These are phyloP conservation scores for Anisognathus igniventris DNA, from an alignment of 2,797 vertebrate genomes.

Conservation along the genomic window DNA sequence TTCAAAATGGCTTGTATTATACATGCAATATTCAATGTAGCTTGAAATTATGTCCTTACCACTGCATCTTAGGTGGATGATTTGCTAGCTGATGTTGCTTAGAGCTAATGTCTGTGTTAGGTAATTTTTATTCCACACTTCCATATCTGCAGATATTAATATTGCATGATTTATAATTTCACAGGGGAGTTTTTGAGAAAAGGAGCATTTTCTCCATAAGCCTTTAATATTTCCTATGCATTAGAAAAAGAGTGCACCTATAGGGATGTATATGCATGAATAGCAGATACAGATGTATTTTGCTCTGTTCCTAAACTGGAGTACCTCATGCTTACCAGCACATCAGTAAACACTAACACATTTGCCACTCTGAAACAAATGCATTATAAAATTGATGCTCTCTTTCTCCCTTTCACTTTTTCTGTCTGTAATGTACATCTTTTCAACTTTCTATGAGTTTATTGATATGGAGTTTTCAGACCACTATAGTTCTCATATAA, in stretches of 20 bases:
- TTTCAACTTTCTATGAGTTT: background rate
- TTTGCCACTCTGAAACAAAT: background rate
- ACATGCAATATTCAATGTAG: conserved; percentile 45
- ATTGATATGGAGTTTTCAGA: background rate
- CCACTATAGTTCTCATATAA: background rate
- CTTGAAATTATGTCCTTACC: conserved; percentile 65
- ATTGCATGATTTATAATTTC: conserved; percentile 22
- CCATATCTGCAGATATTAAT: conserved; percentile 7
- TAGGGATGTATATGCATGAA: background rate
- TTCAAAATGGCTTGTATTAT: conserved; percentile 62
- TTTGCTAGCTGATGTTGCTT: conserved; percentile 63
- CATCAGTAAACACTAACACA: background rate
- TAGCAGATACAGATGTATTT: background rate
- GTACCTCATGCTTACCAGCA: background rate
- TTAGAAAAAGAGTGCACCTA: background rate
- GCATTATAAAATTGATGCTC: background rate
- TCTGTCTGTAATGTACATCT: background rate
- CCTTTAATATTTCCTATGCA: background rate
- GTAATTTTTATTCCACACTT: conserved; percentile 48
- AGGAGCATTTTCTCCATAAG: background rate
- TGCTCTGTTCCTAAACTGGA: background rate
- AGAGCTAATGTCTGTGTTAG: conserved; percentile 17
- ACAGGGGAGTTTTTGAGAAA: background rate
- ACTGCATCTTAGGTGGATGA: conserved; percentile 40
- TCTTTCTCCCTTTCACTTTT: background rate